Conservation (phyloP, 1,140 invertebrate species). For the Ylistrum balloti region DNA sequence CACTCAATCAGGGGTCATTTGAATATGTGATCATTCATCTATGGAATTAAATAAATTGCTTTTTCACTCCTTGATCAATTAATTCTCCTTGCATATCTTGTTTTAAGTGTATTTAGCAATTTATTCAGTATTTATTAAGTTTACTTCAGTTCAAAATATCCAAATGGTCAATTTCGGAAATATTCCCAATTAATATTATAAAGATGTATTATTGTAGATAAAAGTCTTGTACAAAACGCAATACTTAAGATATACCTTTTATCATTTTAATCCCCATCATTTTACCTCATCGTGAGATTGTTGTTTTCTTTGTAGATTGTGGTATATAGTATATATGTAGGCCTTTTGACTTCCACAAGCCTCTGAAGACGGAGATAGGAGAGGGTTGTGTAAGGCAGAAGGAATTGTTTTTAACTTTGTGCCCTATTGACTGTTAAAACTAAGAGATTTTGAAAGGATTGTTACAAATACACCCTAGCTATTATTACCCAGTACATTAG, state of each 20-base stretch:
- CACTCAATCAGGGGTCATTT: background rate
- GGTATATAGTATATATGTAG: background rate
- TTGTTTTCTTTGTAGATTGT: background rate
- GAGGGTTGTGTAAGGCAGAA: background rate
- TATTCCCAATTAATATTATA: no score
- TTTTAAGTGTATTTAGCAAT: background rate
- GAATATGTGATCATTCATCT: background rate
- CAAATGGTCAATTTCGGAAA: background rate
- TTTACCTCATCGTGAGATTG: conserved; percentile 1
- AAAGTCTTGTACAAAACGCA: background rate
- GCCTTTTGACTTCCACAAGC: background rate
- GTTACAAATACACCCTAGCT: background rate
- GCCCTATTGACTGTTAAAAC: no score
- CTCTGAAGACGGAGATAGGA: background rate
- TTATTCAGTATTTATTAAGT: background rate
- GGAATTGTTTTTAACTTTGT: background rate
- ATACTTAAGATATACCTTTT: background rate
- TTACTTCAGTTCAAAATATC: background rate
- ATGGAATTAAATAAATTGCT: background rate
- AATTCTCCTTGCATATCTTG: background rate
- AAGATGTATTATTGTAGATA: background rate
- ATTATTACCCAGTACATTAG: background rate
- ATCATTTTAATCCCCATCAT: background rate
- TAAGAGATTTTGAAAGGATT: background rate
- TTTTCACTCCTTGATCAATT: background rate